These are phyloP conservation scores for Phenganax subtilis DNA, from an alignment of 92 coral and sea anemone genomes.

Conservation along the genomic window DNA sequence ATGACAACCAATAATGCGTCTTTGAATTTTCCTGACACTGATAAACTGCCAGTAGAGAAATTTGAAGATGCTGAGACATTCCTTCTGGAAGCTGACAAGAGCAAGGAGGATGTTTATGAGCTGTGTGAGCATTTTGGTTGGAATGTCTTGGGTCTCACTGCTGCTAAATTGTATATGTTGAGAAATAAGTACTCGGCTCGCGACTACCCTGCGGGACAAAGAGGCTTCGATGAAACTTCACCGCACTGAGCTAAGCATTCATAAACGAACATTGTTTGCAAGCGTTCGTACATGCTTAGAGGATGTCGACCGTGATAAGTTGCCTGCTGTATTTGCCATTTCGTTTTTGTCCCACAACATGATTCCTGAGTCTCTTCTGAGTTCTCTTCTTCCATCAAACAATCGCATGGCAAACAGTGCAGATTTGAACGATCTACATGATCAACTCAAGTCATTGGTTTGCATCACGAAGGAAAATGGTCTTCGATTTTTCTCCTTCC, in stretches of 20 bases:
- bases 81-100: background rate
- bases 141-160: too few species aligned
- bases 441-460: slow-evolving; percentile 31
- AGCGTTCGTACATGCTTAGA: too few species aligned
- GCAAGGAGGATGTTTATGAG: slow-evolving; percentile 12
- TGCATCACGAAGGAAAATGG: slow-evolving; percentile 26
- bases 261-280: too few species aligned
- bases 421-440: too few species aligned
- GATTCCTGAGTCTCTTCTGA: too few species aligned
- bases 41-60: too few species aligned
- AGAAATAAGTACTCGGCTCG: background rate
- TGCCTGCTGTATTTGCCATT: slow-evolving; percentile 16
- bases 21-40: too few species aligned
- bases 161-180: too few species aligned
- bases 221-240: too few species aligned
- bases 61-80: slow-evolving; percentile 13
- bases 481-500: slow-evolving; percentile 28
- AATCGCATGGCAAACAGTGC: background rate
- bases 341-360: too few species aligned
- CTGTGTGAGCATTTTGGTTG: slow-evolving; percentile 25
- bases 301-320: slow-evolving; percentile 12
- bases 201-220: slow-evolving; percentile 1
- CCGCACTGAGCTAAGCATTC: too few species aligned
- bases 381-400: slow-evolving; percentile 5
- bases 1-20: too few species aligned